Conservation (phyloP, 2,888 invertebrate genomes). For the Reticulitermes lucifugus region DNA sequence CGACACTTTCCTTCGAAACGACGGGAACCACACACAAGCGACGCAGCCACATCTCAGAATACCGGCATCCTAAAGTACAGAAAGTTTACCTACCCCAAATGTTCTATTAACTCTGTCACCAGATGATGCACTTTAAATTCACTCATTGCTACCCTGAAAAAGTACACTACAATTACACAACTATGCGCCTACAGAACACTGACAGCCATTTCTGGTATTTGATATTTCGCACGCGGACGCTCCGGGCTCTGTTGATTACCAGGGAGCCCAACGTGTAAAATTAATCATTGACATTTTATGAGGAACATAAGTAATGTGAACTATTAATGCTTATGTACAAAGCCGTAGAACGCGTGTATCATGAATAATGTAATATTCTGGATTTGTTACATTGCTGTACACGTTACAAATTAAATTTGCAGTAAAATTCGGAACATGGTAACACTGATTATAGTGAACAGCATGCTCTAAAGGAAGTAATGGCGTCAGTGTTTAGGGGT, state of each 20-base stretch:
- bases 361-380: too few species aligned
- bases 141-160: conserved; percentile 41
- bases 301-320: too few species aligned
- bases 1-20: too few species aligned
- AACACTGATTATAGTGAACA: background rate
- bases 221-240: background rate
- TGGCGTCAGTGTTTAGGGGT: background rate
- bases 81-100: conserved; percentile 66
- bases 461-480: background rate
- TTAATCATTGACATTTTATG: too few species aligned
- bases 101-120: conserved; percentile 69
- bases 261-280: too few species aligned
- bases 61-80: too few species aligned
- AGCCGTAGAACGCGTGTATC: too few species aligned
- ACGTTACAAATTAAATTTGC: background rate
- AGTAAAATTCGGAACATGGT: background rate
- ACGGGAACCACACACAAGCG: too few species aligned
- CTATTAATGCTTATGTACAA: too few species aligned
- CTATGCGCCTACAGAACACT: background rate
- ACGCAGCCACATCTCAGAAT: too few species aligned
- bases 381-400: too few species aligned
- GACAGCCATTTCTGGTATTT: conserved; percentile 3
- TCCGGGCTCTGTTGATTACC: too few species aligned
- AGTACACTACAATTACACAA: conserved; percentile 17
- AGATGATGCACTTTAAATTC: conserved; percentile 50